These are phyloP conservation scores for Schizopygopsis pylzovi DNA, from an alignment of 2,797 vertebrate species.

Conservation along the genomic window DNA sequence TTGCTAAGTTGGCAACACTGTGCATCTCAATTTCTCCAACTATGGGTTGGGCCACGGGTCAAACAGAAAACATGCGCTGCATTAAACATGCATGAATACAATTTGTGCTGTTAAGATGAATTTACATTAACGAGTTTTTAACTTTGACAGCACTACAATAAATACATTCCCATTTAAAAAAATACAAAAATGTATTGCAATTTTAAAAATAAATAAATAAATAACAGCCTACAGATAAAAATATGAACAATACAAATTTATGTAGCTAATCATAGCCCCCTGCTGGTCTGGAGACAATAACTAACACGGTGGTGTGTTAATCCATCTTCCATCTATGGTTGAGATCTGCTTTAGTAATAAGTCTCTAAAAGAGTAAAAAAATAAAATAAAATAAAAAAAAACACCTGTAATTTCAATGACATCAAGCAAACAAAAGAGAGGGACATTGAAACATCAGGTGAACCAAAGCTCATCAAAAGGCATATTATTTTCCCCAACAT, in stretches of 20 bases:
- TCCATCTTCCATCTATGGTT: not conserved
- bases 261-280: not conserved
- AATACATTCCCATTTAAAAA: no score
- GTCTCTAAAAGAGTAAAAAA: not conserved
- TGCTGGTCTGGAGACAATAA: constrained; percentile 1
- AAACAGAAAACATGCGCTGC: no score
- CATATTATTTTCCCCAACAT: not conserved
- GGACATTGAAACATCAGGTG: constrained; percentile 19
- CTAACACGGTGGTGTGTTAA: not conserved
- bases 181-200: no score
- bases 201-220: no score
- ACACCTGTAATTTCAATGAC: not conserved
- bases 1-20: no score
- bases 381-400: not conserved
- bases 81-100: no score
- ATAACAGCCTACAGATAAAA: no score
- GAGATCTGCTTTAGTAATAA: not conserved
- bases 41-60: no score
- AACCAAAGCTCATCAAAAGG: constrained; percentile 1
- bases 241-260: not conserved
- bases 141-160: no score
- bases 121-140: no score
- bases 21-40: no score
- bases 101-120: no score
- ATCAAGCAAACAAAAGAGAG: not conserved